These are phyloP conservation scores for Hemiscyllium ocellatum DNA, from an alignment of 2,113 vertebrate genomes.

Conservation along the genomic window DNA sequence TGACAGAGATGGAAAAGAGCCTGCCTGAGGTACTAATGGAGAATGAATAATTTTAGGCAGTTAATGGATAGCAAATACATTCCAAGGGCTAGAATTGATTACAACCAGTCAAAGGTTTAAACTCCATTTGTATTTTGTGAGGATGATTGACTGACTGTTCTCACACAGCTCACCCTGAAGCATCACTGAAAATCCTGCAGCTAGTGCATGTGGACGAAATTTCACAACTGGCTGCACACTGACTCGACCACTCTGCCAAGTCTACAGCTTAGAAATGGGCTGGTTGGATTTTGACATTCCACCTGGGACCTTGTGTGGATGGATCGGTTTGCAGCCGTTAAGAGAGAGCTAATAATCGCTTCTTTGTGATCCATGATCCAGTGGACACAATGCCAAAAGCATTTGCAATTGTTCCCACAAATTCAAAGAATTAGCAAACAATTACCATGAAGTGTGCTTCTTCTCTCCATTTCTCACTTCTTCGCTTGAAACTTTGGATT, in stretches of 20 bases:
- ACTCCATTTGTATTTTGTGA: conserved; percentile 17
- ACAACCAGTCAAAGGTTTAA: conserved; percentile 38
- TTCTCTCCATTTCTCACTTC: not conserved
- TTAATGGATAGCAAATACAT: conserved; percentile 41
- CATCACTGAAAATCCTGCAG: conserved; percentile 38
- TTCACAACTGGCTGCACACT: conserved; percentile 46
- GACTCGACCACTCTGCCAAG: conserved; percentile 46
- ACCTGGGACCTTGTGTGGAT: conserved; percentile 40
- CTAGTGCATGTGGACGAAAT: conserved; percentile 40
- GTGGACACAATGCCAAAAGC: conserved; percentile 42
- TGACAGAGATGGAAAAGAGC: not conserved
- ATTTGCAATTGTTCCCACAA: not conserved
- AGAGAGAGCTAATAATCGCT: conserved; percentile 42
- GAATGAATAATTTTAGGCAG: conserved; percentile 39
- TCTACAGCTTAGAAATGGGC: conserved; percentile 36
- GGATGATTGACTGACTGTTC: conserved; percentile 39
- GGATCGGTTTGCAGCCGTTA: conserved; percentile 35
- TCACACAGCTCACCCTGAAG: conserved; percentile 42
- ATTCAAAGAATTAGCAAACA: not conserved
- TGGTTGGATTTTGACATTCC: conserved; percentile 31
- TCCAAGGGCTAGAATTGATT: conserved; percentile 41
- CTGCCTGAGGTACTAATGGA: not conserved
- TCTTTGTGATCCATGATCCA: conserved; percentile 47
- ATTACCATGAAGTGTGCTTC: not conserved
- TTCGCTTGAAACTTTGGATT: not conserved